phyloP scores from a whole-genome alignment of 1,140 invertebrate genomes.

The Bombus difficillimus region DNA sequence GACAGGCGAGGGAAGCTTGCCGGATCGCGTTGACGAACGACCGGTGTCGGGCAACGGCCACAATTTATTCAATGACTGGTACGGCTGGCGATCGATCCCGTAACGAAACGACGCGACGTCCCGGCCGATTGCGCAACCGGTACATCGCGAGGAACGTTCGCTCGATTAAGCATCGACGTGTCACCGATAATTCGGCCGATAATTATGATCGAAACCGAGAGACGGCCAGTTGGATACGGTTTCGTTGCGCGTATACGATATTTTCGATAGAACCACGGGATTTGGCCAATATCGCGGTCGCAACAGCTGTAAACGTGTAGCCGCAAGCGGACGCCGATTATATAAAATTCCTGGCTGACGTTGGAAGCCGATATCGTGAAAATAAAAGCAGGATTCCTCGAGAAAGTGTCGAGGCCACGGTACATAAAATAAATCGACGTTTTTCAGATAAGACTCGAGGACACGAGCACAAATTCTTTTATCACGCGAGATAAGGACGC shows the following conservation, averaged over 20 bases:
- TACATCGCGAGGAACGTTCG: constrained; percentile 11
- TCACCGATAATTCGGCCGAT: constrained; percentile 45
- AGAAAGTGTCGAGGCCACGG: background rate
- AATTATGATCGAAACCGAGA: constrained; percentile 33
- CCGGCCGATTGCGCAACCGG: constrained; percentile 15
- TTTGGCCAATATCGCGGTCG: background rate
- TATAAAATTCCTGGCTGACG: constrained; percentile 30
- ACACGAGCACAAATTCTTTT: constrained; percentile 28
- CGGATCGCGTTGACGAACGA: constrained; percentile 54
- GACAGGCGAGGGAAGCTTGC: background rate
- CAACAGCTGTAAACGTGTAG: background rate
- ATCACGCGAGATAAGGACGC: background rate
- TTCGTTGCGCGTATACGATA: background rate
- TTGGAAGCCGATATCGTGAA: constrained; percentile 4
- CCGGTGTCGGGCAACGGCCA: constrained; percentile 39
- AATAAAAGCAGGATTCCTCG: background rate
- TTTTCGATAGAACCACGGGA: too few relatives aligned
- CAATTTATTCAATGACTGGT: constrained; percentile 62
- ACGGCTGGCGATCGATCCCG: constrained; percentile 44
- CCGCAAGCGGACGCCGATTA: background rate
- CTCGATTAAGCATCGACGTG: constrained; percentile 40
- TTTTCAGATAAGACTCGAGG: constrained; percentile 12
- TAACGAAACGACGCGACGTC: constrained; percentile 9
- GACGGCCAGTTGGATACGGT: too few relatives aligned
- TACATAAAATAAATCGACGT: constrained; percentile 25